These are phyloP conservation scores for Eulemur coronatus DNA, from an alignment of 2,797 vertebrate species.

Conservation along the genomic window DNA sequence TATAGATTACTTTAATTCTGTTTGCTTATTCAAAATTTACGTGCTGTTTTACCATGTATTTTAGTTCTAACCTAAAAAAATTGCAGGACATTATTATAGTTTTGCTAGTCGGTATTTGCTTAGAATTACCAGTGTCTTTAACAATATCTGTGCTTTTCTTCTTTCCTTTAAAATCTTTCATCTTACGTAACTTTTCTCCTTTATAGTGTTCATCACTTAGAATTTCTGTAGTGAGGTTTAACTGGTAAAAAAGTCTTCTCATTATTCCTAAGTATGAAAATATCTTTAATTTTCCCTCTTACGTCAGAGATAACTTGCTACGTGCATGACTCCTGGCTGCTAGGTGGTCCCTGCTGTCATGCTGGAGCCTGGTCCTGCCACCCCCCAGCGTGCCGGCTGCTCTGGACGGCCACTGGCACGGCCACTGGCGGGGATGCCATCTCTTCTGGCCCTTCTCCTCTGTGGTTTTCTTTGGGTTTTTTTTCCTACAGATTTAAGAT, in stretches of 20 bases:
- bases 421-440: not conserved
- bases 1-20: not conserved
- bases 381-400: too few relatives aligned
- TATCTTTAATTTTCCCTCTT: not conserved
- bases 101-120: too few relatives aligned
- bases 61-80: not conserved
- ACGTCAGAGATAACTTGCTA: not conserved
- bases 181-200: not conserved
- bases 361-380: too few relatives aligned
- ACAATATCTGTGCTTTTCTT: not conserved
- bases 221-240: not conserved
- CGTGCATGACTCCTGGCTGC: too few relatives aligned
- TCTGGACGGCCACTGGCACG: not conserved
- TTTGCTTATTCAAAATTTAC: not conserved
- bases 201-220: too few relatives aligned
- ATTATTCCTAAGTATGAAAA: not conserved
- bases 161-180: not conserved
- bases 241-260: not conserved
- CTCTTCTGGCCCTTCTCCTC: not conserved
- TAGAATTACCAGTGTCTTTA: not conserved
- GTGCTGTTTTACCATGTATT: not conserved
- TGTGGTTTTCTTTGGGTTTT: not conserved
- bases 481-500: not conserved
- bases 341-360: not conserved
- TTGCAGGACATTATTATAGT: too few relatives aligned